A percentile compares a stretch with the other conserved stretches of the same genome.
Conservation (phyloP, 2,797 vertebrate genomes). For the Acrocephalus scirpaceus region DNA sequence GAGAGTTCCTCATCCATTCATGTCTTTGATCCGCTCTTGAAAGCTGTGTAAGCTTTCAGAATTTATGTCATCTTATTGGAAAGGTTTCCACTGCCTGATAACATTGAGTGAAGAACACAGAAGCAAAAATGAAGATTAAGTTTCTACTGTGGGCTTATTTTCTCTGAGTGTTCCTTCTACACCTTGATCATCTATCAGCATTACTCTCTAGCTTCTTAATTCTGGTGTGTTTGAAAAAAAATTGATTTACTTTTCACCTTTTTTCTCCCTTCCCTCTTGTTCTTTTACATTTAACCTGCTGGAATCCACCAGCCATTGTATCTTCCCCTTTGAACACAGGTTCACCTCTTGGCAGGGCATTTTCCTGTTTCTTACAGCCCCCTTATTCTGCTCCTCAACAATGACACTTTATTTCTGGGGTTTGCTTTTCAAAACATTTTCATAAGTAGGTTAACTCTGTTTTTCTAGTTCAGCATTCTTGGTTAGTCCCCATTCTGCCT, state of each 20-base stretch:
- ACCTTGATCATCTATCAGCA: not conserved
- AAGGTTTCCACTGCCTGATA: not conserved
- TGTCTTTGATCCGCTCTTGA: not conserved
- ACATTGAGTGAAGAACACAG: not conserved
- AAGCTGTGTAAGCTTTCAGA: constrained; percentile 8
- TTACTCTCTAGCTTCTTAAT: not conserved
- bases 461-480: not conserved
- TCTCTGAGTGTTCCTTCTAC: not conserved
- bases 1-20: not conserved
- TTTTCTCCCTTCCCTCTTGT: not conserved
- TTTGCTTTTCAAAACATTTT: not conserved
- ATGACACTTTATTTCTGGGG: not conserved
- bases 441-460: not conserved
- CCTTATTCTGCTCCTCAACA: not conserved
- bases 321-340: not conserved
- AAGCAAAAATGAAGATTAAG: not conserved
- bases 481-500: not conserved
- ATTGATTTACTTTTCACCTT: not conserved
- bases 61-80: not conserved
- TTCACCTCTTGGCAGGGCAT: not conserved
- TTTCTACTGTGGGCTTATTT: not conserved
- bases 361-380: not conserved
- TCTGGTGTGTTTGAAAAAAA: not conserved
- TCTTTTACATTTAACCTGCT: not conserved
- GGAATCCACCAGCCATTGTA: not conserved